Evolutionary conservation across 2,888 invertebrate species (phyloP), one percentile per base, ranked within the genome.

Genomic region (Cryptus armator): DNA sequence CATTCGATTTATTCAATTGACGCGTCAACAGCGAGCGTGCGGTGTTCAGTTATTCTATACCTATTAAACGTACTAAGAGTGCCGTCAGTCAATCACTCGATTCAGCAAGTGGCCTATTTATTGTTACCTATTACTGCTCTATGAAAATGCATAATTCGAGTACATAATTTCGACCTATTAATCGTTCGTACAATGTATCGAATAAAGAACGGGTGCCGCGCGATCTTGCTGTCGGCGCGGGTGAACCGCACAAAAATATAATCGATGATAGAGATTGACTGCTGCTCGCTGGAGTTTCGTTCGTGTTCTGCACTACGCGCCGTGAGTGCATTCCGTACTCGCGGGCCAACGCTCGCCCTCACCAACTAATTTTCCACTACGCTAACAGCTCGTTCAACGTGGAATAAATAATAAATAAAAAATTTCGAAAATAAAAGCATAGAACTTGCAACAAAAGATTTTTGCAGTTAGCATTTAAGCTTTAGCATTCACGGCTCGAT

Each of bases 281-380:
- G 6, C 37, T 5, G 62, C 16, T 59, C 53, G 37, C 9, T 37
- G 4, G 6, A 24, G 37, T 14, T 46, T 46, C n/a, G 29, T 48
- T 37, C 37, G 46, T 46, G 29, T 48, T 29, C 32, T 32, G 32
- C 29, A 32, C 62, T 62, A n/a, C 7, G 29, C 7, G 14, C 14
- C 14, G 14, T 5, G 12, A 6, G 24, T 53, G 72, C 78, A 62
- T 78, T 78, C 53, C 78, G 59, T 14, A 62, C 51, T 48, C 12
- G 16, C 16, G 16, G 37, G 0, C 24, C 43, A 48, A 29, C 72
- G 72, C 67, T 66, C 66, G 43, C 68, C 67, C 78, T 77, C 37
- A 68, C 64, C 78, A 10, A 32, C 37, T 51, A 80, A 78, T 74
- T 78, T 44, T 44, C 68, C 53, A 66, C 77, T 66, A 14, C 48